A percentile compares a stretch with the other conserved stretches of the same genome.
phyloP scores from a whole-genome alignment of 2,113 vertebrate genomes.

The Lamprotornis superbus region DNA sequence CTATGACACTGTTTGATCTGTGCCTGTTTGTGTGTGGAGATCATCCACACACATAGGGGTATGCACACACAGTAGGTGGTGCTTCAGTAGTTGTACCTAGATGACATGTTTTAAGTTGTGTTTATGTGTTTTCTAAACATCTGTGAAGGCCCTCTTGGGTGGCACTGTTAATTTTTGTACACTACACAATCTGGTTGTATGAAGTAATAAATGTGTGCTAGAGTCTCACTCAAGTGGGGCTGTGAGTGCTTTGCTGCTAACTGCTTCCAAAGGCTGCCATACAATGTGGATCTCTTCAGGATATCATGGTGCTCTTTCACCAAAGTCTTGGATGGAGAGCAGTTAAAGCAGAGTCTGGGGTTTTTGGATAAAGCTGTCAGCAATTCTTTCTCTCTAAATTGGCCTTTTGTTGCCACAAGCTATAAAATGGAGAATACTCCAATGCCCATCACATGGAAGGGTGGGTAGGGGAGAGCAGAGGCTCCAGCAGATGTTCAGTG shows the following conservation, averaged over 20 bases:
- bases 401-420: background rate
- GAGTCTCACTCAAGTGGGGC: background rate
- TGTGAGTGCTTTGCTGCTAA: background rate
- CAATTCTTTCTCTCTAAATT: background rate
- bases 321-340: background rate
- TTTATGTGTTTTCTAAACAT: background rate
- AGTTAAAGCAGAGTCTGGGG: background rate
- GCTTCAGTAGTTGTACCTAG: conserved; percentile 17
- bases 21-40: background rate
- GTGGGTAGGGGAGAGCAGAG: background rate
- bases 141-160: background rate
- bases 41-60: rapidly evolving
- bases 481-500: conserved; percentile 33
- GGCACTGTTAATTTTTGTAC: background rate
- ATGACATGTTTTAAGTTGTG: background rate
- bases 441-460: background rate
- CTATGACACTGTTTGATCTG: rapidly evolving
- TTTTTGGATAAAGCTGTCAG: background rate
- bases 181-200: background rate
- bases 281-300: background rate
- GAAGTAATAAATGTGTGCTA: conserved; percentile 24
- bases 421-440: background rate
- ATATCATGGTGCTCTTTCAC: background rate
- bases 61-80: background rate
- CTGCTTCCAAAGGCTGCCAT: background rate